Conservation (phyloP, 2,113 vertebrate species). For the Poecilia latipinna region DNA sequence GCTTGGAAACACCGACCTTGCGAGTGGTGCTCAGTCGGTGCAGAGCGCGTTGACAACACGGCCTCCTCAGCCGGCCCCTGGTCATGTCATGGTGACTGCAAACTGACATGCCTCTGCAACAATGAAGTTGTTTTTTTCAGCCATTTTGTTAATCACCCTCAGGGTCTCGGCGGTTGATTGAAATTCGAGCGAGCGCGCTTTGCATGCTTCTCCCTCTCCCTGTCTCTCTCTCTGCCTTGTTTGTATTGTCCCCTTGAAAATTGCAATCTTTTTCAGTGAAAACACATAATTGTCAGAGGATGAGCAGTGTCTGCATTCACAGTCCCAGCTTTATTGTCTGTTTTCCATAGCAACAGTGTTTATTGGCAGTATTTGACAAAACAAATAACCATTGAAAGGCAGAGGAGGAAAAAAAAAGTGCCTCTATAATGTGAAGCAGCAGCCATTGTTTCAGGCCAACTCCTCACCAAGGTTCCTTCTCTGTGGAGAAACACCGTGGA, state of each 20-base stretch:
- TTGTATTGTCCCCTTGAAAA: conserved; percentile 77
- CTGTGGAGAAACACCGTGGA: conserved; percentile 44
- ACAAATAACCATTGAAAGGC: conserved; percentile 69
- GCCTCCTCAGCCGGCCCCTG: conserved; percentile 51
- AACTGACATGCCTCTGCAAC: conserved; percentile 68
- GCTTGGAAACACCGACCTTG: conserved; percentile 46
- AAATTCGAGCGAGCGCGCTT: conserved; percentile 68
- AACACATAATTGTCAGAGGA: conserved; percentile 74
- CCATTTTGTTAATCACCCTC: conserved; percentile 79
- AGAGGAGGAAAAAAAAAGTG: conserved; percentile 46
- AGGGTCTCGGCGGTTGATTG: conserved; percentile 70
- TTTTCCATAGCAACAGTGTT: conserved; percentile 80
- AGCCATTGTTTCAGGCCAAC: conserved; percentile 54
- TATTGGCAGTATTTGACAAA: conserved; percentile 75
- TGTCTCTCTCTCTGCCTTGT: conserved; percentile 44
- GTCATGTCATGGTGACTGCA: conserved; percentile 75
- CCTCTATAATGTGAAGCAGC: conserved; percentile 60
- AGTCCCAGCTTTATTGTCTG: conserved; percentile 68
- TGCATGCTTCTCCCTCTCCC: conserved; percentile 55
- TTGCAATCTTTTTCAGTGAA: conserved; percentile 75
- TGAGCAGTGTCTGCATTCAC: conserved; percentile 67
- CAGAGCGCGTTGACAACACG: conserved; percentile 52
- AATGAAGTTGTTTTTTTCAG: conserved; percentile 70
- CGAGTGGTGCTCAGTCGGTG: conserved; percentile 64
- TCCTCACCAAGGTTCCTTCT: conserved; percentile 51